Conservation (phyloP, 2,888 invertebrate species). For the Xestobium rufovillosum region DNA sequence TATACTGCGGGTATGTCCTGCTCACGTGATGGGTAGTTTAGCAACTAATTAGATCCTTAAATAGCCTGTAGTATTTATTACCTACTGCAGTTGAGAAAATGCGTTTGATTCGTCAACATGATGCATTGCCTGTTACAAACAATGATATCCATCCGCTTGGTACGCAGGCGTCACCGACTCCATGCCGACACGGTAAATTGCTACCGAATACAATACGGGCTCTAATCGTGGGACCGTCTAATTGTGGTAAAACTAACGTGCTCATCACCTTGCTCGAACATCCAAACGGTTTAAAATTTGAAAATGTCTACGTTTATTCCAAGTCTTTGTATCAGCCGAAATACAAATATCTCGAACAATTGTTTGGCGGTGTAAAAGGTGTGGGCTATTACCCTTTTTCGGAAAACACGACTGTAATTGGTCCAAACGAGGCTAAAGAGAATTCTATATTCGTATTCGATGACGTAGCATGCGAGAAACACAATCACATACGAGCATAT, state of each 20-base stretch:
- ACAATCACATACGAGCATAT: constrained; percentile 30
- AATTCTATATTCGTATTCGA: too few species aligned
- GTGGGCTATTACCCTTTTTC: too few species aligned
- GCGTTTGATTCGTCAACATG: constrained; percentile 13
- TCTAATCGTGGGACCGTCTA: constrained; percentile 34
- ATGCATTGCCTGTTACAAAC: constrained; percentile 10
- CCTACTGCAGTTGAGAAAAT: constrained; percentile 8
- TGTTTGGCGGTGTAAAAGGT: too few species aligned
- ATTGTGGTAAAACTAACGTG: constrained; percentile 37
- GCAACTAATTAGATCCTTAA: constrained; percentile 9
- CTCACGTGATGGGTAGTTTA: too few species aligned
- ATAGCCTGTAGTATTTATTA: constrained; percentile 7
- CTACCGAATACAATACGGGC: constrained; percentile 27
- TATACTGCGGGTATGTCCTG: too few species aligned
- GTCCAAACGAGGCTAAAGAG: too few species aligned
- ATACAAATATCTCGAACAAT: too few species aligned
- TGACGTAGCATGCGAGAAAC: too few species aligned
- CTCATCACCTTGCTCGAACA: constrained; percentile 30
- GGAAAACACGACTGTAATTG: too few species aligned
- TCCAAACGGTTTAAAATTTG: too few species aligned
- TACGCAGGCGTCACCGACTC: neutral
- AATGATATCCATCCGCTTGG: constrained; percentile 6
- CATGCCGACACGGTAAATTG: constrained; percentile 26
- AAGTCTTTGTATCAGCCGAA: too few species aligned
- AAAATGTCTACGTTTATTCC: too few species aligned